phyloP scores from a whole-genome alignment of 2,797 vertebrate species.

The Halcyon smyrnensis region DNA sequence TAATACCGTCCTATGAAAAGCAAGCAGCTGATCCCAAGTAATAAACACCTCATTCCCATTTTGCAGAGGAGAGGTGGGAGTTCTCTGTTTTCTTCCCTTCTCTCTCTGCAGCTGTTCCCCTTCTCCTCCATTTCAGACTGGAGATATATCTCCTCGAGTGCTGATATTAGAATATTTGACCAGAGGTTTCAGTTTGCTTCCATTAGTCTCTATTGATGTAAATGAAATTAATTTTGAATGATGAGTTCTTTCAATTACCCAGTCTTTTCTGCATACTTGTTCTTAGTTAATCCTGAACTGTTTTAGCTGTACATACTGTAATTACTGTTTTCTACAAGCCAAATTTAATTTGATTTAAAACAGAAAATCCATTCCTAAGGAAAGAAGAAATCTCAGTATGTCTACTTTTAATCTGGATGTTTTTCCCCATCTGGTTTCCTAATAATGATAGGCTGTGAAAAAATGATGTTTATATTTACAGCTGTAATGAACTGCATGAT shows the following conservation, averaged over 20 bases:
- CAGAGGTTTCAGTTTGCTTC: slow-evolving; percentile 33
- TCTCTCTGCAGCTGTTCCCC: slow-evolving; percentile 1
- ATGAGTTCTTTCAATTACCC: background rate
- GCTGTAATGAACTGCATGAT: background rate
- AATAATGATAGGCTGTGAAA: background rate
- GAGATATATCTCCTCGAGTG: background rate
- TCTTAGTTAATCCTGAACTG: background rate
- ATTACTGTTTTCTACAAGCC: background rate
- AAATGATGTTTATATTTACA: slow-evolving; percentile 27
- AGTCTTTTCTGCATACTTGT: background rate
- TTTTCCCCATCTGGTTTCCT: slow-evolving; percentile 9
- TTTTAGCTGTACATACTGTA: background rate
- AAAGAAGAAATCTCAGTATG: background rate
- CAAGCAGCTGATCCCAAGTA: slow-evolving; percentile 13
- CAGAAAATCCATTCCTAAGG: background rate
- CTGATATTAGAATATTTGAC: background rate
- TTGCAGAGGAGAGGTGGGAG: slow-evolving; percentile 5
- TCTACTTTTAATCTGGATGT: background rate
- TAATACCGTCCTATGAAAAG: background rate
- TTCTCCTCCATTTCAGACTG: background rate
- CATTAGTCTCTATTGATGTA: background rate
- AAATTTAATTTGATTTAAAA: background rate
- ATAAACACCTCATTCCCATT: slow-evolving; percentile 10
- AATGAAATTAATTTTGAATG: slow-evolving; percentile 32
- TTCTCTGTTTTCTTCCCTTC: slow-evolving; percentile 22